Conservation (phyloP, 2,113 vertebrate species). For the Scortum barcoo region DNA sequence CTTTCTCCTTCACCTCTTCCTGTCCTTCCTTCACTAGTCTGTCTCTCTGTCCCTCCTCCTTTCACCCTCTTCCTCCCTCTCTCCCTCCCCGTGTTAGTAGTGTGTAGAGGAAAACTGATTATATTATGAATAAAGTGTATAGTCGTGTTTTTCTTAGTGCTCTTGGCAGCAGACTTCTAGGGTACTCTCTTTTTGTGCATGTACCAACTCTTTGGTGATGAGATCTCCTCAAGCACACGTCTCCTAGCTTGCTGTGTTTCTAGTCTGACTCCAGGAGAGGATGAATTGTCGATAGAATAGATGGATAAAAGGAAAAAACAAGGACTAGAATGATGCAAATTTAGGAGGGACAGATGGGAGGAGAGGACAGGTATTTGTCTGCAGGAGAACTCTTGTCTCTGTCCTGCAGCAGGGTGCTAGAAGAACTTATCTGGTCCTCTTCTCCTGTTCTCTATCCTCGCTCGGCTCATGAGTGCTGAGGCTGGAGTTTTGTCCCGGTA, state of each 20-base stretch:
- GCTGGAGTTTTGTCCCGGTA: conserved; percentile 28
- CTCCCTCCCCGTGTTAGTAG: conserved; percentile 77
- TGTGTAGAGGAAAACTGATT: conserved; percentile 81
- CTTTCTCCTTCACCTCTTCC: conserved; percentile 48
- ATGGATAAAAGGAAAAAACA: neutral
- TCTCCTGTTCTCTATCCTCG: conserved; percentile 40
- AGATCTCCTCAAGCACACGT: conserved; percentile 67
- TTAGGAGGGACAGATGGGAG: conserved; percentile 43
- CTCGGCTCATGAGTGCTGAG: conserved; percentile 1
- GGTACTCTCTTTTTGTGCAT: conserved; percentile 83
- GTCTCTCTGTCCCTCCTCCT: conserved; percentile 52
- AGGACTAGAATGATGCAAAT: conserved; percentile 37
- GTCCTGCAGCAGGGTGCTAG: conserved; percentile 78
- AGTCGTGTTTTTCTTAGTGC: conserved; percentile 84
- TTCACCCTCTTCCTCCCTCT: neutral
- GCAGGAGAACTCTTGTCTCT: conserved; percentile 58
- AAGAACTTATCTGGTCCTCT: conserved; percentile 71
- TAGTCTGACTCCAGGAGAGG: conserved; percentile 17
- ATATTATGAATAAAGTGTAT: conserved; percentile 82
- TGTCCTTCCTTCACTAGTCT: conserved; percentile 45
- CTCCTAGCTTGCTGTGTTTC: conserved; percentile 56
- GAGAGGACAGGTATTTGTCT: conserved; percentile 67
- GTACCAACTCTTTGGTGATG: conserved; percentile 78
- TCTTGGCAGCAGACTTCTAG: conserved; percentile 76
- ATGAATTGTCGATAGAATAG: conserved; percentile 5